These are phyloP conservation scores for Cassiopea xamachana DNA, from an alignment of 30 jellyfish, hydroid and myxozoan genomes.

Conservation along the genomic window DNA sequence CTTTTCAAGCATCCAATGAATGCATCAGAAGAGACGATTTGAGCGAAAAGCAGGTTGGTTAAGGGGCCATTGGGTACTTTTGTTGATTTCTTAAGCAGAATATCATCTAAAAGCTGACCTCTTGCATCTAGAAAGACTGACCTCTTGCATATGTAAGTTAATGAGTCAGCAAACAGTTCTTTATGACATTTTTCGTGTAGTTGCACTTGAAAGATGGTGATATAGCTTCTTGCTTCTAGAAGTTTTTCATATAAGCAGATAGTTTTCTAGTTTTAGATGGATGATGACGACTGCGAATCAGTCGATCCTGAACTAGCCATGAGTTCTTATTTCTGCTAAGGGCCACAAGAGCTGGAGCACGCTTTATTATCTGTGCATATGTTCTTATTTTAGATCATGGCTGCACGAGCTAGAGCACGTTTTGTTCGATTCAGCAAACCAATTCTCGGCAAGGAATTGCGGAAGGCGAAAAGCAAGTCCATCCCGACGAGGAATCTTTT, in stretches of 20 bases:
- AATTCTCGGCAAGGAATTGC: slow-evolving; percentile 20
- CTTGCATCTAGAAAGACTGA: too few relatives aligned
- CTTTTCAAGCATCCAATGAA: background rate
- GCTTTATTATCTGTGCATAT: background rate
- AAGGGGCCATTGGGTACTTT: background rate
- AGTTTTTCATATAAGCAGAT: too few relatives aligned
- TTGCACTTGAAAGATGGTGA: too few relatives aligned
- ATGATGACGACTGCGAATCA: too few relatives aligned
- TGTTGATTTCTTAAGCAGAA: too few relatives aligned
- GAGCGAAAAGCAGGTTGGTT: slow-evolving; percentile 38
- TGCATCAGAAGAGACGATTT: background rate
- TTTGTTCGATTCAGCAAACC: slow-evolving; percentile 75
- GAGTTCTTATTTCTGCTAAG: background rate
- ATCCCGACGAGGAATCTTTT: slow-evolving; percentile 5
- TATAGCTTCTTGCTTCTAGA: too few relatives aligned
- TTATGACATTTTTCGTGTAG: too few relatives aligned
- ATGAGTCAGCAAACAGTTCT: too few relatives aligned
- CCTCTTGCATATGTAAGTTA: too few relatives aligned
- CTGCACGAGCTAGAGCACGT: slow-evolving; percentile 76
- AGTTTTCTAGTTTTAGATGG: too few relatives aligned
- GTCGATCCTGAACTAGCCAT: too few relatives aligned
- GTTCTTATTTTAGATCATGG: slow-evolving; percentile 42
- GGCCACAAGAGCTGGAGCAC: background rate
- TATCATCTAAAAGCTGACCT: too few relatives aligned
- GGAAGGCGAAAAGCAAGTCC: slow-evolving; percentile 30